A percentile compares a stretch with the other conserved stretches of the same genome.
Conservation (phyloP, 92 coral and sea anemone species). For the Actinostola sp. region DNA sequence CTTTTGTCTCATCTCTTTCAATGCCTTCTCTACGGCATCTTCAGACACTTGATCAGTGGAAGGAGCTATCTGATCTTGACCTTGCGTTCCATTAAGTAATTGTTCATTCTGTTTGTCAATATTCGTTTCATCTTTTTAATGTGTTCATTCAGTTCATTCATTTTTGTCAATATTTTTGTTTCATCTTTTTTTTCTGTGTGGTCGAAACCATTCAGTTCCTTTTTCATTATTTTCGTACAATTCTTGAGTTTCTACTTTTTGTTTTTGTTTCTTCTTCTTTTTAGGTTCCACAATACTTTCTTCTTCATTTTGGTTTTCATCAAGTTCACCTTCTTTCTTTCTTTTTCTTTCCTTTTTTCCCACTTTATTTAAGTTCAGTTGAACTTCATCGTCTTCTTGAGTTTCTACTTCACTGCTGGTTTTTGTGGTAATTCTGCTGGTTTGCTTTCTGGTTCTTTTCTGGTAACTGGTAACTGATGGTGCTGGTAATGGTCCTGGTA, state of each 20-base stretch:
- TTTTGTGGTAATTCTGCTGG: too few species aligned
- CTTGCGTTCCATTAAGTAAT: neutral
- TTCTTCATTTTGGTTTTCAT: conserved; percentile 4
- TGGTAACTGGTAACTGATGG: too few species aligned
- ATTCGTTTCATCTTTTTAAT: neutral
- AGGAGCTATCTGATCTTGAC: neutral
- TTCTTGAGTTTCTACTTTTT: neutral
- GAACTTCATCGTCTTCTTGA: too few species aligned
- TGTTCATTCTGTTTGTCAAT: neutral
- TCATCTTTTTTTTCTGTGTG: neutral
- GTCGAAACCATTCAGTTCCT: conserved; percentile 7
- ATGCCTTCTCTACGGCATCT: conserved; percentile 7
- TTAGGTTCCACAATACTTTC: neutral
- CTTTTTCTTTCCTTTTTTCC: conserved; percentile 15
- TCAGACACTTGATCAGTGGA: conserved; percentile 1
- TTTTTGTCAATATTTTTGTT: too few species aligned
- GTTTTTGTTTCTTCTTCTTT: conserved; percentile 28
- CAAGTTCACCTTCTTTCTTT: conserved; percentile 1
- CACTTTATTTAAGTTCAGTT: neutral
- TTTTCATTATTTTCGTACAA: too few species aligned
- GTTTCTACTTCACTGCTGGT: too few species aligned
- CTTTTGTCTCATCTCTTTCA: conserved; percentile 31
- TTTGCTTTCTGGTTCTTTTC: too few species aligned
- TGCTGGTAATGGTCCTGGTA: too few species aligned
- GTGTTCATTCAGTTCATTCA: too few species aligned